Evolutionary conservation across 1,140 invertebrate genomes (phyloP).

Genomic region (Portunus trituberculatus): DNA sequence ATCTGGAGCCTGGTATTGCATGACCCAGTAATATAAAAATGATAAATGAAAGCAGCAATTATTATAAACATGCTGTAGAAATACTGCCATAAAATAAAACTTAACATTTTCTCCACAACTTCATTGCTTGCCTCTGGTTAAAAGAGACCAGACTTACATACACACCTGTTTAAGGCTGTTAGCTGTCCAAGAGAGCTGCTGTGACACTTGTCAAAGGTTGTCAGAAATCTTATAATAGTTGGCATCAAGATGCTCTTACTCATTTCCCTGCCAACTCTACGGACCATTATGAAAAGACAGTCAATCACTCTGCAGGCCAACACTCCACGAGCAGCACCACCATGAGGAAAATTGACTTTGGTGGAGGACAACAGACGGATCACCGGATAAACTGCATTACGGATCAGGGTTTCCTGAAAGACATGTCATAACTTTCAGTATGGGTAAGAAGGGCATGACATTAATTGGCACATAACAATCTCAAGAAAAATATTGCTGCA

Average conservation of each 20-base stretch:
- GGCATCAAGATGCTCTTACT: constrained; percentile 89
- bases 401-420: constrained; percentile 86
- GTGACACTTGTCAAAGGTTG: constrained; percentile 92
- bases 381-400: constrained; percentile 89
- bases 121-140: too few relatives aligned
- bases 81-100: too few relatives aligned
- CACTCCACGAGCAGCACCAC: constrained; percentile 86
- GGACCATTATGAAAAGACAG: constrained; percentile 88
- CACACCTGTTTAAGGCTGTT: constrained; percentile 59
- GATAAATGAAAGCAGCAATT: too few relatives aligned
- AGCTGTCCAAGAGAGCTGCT: constrained; percentile 79
- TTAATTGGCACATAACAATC: constrained; percentile 54
- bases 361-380: constrained; percentile 82
- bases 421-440: not conserved
- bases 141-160: not conserved
- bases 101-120: too few relatives aligned
- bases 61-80: too few relatives aligned
- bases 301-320: constrained; percentile 91
- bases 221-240: constrained; percentile 88
- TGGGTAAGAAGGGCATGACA: not conserved
- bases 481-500: not conserved
- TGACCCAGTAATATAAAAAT: too few relatives aligned
- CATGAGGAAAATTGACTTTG: constrained; percentile 89
- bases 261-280: constrained; percentile 90
- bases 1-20: too few relatives aligned